phyloP scores from a whole-genome alignment of 2,888 invertebrate genomes.

The Hemithea aestivaria region DNA sequence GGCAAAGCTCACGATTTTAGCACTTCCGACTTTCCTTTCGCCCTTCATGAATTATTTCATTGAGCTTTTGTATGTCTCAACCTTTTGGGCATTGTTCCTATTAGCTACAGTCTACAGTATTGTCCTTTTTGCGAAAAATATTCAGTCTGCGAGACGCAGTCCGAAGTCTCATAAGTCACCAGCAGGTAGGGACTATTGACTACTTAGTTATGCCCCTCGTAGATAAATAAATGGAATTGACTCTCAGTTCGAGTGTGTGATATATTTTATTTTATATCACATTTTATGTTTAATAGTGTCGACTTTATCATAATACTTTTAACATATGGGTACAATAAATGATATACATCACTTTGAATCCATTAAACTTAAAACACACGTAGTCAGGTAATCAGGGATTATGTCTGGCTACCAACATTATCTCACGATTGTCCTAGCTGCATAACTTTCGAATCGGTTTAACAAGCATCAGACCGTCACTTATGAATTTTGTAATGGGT shows the following conservation, averaged over 20 bases:
- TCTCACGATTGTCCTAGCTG: conserved; percentile 45
- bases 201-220: too few relatives aligned
- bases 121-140: too few relatives aligned
- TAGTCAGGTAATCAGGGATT: conserved; percentile 37
- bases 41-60: conserved; percentile 24
- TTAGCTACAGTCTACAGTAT: background rate
- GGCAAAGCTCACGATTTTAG: conserved; percentile 32
- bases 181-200: too few relatives aligned
- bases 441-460: conserved; percentile 47
- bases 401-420: conserved; percentile 51
- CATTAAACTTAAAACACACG: conserved; percentile 56
- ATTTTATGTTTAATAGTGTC: conserved; percentile 58
- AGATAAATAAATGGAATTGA: too few relatives aligned
- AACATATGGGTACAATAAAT: conserved; percentile 21
- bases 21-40: conserved; percentile 33
- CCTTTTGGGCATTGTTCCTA: background rate
- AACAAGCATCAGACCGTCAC: conserved; percentile 35
- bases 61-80: conserved; percentile 13
- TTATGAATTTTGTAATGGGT: conserved; percentile 41
- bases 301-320: conserved; percentile 53
- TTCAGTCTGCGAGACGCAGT: too few relatives aligned
- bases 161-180: too few relatives aligned
- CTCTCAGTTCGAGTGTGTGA: too few relatives aligned
- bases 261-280: conserved; percentile 31
- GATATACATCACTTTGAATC: conserved; percentile 51